Conservation (phyloP, 2,113 vertebrate species). For the Raja brachyura region DNA sequence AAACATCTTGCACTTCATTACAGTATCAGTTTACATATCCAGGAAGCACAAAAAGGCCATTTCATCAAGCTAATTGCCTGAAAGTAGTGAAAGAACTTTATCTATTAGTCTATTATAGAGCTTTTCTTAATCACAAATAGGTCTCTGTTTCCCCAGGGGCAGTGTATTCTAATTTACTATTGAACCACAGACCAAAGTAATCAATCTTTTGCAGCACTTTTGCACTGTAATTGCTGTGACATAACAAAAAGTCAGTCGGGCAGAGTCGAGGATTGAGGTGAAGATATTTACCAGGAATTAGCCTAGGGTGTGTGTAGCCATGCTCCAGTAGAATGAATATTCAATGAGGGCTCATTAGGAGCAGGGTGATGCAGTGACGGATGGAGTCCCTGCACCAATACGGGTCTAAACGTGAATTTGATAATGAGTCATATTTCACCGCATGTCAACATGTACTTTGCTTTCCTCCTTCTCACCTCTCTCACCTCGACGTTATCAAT, state of each 20-base stretch:
- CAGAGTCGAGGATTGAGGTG: conserved; percentile 61
- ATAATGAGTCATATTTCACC: conserved; percentile 78
- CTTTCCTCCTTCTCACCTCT: conserved; percentile 25
- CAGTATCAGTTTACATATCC: conserved; percentile 87
- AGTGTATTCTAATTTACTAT: conserved; percentile 98
- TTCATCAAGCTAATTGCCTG: conserved; percentile 99
- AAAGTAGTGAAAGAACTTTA: conserved; percentile 94
- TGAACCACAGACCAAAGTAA: conserved; percentile 98
- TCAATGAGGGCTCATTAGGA: conserved; percentile 74
- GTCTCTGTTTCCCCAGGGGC: conserved; percentile 84
- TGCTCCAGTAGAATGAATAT: conserved; percentile 64
- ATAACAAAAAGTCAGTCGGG: conserved; percentile 69
- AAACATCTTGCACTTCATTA: conserved; percentile 83
- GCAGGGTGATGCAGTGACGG: conserved; percentile 70
- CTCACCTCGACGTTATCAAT: conserved; percentile 10
- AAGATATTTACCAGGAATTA: conserved; percentile 60
- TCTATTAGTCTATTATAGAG: conserved; percentile 88
- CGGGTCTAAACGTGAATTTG: conserved; percentile 76
- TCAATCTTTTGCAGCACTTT: conserved; percentile 93
- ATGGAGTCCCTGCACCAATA: conserved; percentile 69
- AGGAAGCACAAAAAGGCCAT: conserved; percentile 75
- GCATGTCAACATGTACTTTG: conserved; percentile 55
- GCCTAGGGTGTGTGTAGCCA: conserved; percentile 43
- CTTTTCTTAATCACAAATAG: conserved; percentile 99
- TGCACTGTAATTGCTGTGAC: conserved; percentile 87